Conservation (phyloP, 53 echinoderm and acorn worm genomes). For the Astropecten irregularis region DNA sequence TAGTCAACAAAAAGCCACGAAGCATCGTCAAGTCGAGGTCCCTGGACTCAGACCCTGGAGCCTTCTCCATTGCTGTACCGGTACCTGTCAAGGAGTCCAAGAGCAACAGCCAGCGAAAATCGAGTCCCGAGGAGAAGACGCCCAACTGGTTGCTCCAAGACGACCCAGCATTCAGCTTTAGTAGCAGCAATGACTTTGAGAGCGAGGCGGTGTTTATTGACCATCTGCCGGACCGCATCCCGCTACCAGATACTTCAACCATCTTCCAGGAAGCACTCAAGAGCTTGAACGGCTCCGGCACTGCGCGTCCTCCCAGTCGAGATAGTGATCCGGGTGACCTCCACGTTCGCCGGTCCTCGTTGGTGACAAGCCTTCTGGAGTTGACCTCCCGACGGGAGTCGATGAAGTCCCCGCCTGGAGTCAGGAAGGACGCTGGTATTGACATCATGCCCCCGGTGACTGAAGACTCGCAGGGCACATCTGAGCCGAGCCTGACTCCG, state of each 20-base stretch:
- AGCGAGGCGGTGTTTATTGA: neutral
- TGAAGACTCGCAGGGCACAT: neutral
- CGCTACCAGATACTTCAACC: constrained; percentile 31
- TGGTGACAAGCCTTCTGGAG: constrained; percentile 14
- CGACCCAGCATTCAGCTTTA: neutral
- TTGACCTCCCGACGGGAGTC: neutral
- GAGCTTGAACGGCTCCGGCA: neutral
- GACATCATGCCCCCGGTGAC: neutral
- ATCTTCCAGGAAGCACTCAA: constrained; percentile 56
- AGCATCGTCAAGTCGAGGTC: neutral
- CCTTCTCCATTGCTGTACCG: neutral
- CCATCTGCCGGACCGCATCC: constrained; percentile 20
- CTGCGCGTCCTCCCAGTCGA: neutral
- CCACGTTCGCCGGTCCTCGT: constrained; percentile 47
- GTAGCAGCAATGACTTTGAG: too few relatives aligned
- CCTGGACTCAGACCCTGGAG: neutral
- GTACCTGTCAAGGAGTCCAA: neutral
- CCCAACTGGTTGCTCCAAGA: neutral
- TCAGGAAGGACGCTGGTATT: neutral
- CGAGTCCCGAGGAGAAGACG: neutral
- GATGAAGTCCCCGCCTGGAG: neutral
- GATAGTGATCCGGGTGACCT: constrained; percentile 49
- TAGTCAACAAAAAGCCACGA: neutral
- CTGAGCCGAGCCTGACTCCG: neutral
- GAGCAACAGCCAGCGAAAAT: neutral